A percentile compares a stretch with the other conserved stretches of the same genome.
These are phyloP conservation scores for Drosophila murphyi DNA, from an alignment of 1,140 invertebrate genomes.

Conservation along the genomic window DNA sequence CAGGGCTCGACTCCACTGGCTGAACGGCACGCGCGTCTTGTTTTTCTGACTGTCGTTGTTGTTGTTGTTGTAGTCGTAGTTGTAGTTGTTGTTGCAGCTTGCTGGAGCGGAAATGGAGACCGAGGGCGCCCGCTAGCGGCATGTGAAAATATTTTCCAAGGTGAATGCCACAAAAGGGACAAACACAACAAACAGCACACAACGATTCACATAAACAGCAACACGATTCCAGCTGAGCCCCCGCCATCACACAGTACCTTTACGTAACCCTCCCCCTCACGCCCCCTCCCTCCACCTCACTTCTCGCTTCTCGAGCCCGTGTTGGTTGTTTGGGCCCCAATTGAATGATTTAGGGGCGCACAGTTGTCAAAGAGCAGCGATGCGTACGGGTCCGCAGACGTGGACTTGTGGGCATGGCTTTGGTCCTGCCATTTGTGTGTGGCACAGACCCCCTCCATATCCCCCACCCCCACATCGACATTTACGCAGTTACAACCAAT, in stretches of 20 bases:
- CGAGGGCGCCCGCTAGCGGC: constrained; percentile 51
- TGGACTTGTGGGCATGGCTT: constrained; percentile 29
- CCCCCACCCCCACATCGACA: background rate
- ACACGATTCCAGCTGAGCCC: constrained; percentile 67
- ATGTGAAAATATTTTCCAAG: constrained; percentile 81
- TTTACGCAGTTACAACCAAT: constrained; percentile 18
- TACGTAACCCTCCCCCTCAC: constrained; percentile 16
- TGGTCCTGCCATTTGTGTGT: constrained; percentile 34
- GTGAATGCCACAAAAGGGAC: constrained; percentile 70
- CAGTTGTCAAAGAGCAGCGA: constrained; percentile 83
- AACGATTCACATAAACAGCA: constrained; percentile 48
- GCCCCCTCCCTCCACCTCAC: background rate
- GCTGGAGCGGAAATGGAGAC: constrained; percentile 71
- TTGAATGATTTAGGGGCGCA: constrained; percentile 79
- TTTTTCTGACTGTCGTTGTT: constrained; percentile 51
- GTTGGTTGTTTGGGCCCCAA: constrained; percentile 25
- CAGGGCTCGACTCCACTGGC: constrained; percentile 41
- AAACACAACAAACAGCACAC: constrained; percentile 29
- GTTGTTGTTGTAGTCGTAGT: constrained; percentile 25
- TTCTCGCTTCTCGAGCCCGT: background rate
- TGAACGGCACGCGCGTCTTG: constrained; percentile 75
- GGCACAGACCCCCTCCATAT: background rate
- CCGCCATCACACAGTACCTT: constrained; percentile 19
- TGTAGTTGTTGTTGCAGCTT: constrained; percentile 57
- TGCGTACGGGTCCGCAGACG: constrained; percentile 57